Evolutionary conservation across 2,113 vertebrate genomes (phyloP).

Genomic region (Sturnus vulgaris): DNA sequence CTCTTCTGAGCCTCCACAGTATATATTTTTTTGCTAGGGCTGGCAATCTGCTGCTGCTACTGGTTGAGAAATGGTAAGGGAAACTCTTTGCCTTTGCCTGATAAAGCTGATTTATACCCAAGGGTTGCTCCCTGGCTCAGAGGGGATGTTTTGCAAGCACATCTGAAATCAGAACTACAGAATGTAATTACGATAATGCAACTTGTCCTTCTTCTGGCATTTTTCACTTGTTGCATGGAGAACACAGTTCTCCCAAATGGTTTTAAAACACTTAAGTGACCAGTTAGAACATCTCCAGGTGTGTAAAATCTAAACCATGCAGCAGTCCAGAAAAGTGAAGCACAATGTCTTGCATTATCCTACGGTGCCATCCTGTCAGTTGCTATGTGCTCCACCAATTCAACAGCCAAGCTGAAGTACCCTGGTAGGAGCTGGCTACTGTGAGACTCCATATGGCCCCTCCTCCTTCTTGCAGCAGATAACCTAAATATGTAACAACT

Average conservation of each 20-base stretch:
- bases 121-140: background rate
- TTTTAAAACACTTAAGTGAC: background rate
- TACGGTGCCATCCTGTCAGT: background rate
- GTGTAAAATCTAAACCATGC: background rate
- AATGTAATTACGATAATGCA: background rate
- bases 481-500: conserved; percentile 28
- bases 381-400: background rate
- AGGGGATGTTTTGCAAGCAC: background rate
- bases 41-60: background rate
- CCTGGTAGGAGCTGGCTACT: background rate
- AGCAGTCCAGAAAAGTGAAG: background rate
- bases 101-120: background rate
- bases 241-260: background rate
- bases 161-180: background rate
- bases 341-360: background rate
- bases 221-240: background rate
- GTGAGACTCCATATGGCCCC: conserved; percentile 4
- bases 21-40: background rate
- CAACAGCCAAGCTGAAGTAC: background rate
- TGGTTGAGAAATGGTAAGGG: background rate
- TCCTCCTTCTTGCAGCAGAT: background rate
- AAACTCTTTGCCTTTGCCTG: background rate
- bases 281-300: background rate
- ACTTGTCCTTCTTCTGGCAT: background rate
- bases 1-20: background rate